Conservation (phyloP, 2,113 vertebrate species). For the Edolisoma coerulescens region DNA sequence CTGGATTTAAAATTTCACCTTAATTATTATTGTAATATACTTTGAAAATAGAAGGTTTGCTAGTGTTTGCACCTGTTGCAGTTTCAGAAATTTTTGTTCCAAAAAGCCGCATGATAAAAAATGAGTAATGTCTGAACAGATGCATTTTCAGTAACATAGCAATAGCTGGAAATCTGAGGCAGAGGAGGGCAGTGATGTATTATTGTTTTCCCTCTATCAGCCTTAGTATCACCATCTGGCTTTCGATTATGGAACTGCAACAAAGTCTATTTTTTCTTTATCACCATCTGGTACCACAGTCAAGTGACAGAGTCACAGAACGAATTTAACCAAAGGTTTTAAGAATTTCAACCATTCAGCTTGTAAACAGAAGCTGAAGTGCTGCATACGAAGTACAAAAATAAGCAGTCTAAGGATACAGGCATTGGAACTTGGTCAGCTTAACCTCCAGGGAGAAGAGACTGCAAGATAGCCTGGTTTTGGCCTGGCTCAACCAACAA, state of each 20-base stretch:
- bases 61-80: background rate
- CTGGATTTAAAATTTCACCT: background rate
- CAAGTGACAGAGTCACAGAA: background rate
- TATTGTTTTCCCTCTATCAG: slow-evolving; percentile 48
- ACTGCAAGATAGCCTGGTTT: background rate
- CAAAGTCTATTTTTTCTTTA: slow-evolving; percentile 55
- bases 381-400: background rate
- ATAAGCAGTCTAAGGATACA: background rate
- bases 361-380: background rate
- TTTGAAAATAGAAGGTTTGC: background rate
- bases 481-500: background rate
- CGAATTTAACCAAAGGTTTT: slow-evolving; percentile 30
- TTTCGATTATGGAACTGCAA: slow-evolving; percentile 63
- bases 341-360: background rate
- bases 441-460: background rate
- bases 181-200: background rate
- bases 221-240: slow-evolving; percentile 67
- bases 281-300: slow-evolving; percentile 46
- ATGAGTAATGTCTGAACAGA: slow-evolving; percentile 44
- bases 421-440: background rate
- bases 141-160: slow-evolving; percentile 10
- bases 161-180: slow-evolving; percentile 35
- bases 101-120: background rate
- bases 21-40: background rate
- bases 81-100: background rate